Conservation (phyloP, 2,888 invertebrate genomes). For the Neuroscelio doddi region DNA sequence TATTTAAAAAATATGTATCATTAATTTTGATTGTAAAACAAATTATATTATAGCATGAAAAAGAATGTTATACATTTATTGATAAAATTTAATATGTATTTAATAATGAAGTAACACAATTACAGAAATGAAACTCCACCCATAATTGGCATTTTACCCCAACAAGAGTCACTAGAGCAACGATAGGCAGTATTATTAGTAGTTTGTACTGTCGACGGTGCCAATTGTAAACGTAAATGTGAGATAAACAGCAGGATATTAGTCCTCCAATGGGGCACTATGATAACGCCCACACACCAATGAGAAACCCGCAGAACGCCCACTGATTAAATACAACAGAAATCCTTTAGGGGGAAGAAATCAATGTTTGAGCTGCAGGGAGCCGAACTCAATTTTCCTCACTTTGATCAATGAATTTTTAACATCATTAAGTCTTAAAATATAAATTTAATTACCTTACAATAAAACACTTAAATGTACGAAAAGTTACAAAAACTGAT, state of each 20-base stretch:
- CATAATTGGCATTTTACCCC: conserved; percentile 6
- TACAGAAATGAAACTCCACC: neutral
- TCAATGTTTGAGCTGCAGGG: conserved; percentile 52
- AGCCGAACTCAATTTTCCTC: conserved; percentile 6
- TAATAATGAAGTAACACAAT: neutral
- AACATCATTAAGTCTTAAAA: no score
- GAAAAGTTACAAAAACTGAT: no score
- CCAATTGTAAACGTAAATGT: conserved; percentile 43
- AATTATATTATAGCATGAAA: no score
- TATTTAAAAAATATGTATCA: no score
- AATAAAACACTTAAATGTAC: no score
- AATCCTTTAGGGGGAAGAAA: conserved; percentile 55
- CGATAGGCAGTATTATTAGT: neutral
- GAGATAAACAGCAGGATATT: conserved; percentile 27
- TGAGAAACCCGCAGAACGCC: conserved; percentile 65
- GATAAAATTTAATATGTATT: no score
- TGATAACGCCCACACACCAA: conserved; percentile 69
- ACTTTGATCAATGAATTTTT: no score
- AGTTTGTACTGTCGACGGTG: neutral
- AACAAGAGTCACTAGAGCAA: conserved; percentile 7
- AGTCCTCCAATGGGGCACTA: conserved; percentile 54
- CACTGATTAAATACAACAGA: conserved; percentile 66
- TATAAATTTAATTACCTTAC: no score
- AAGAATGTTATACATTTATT: no score
- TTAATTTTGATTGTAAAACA: no score